A percentile compares a stretch with the other conserved stretches of the same genome.
These are phyloP conservation scores for Urosaurus nigricauda DNA, from an alignment of 2,797 vertebrate genomes.

Conservation along the genomic window DNA sequence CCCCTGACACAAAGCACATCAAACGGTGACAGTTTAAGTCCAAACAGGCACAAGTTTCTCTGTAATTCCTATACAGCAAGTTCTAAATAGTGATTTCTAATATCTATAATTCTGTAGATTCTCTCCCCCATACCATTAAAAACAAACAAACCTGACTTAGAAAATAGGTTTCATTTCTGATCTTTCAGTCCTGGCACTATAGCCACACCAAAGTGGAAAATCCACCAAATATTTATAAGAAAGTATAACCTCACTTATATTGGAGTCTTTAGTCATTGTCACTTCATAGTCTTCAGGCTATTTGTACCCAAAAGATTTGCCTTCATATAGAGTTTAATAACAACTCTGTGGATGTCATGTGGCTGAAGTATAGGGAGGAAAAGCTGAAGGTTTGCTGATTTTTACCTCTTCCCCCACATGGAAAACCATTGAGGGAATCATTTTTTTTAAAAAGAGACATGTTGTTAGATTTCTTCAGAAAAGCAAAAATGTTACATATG, in stretches of 20 bases:
- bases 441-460: fast-evolving
- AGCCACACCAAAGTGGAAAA: conserved; percentile 16
- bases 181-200: conserved; percentile 19
- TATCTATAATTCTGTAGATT: not conserved
- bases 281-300: conserved; percentile 59
- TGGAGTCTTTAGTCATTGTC: conserved; percentile 69
- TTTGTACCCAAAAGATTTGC: conserved; percentile 55
- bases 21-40: conserved; percentile 37
- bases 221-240: conserved; percentile 49
- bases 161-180: conserved; percentile 65
- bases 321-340: conserved; percentile 65
- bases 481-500: conserved; percentile 26
- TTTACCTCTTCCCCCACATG: conserved; percentile 18
- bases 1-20: conserved; percentile 34
- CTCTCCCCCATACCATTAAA: conserved; percentile 10
- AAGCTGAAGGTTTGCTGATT: conserved; percentile 53
- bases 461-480: conserved; percentile 45
- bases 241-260: conserved; percentile 69
- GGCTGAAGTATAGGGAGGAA: conserved; percentile 39
- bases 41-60: conserved; percentile 25
- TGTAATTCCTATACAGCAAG: conserved; percentile 51
- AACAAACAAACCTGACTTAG: conserved; percentile 34
- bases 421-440: conserved; percentile 42
- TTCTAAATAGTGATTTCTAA: conserved; percentile 39
- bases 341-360: conserved; percentile 8